Evolutionary conservation across 1,140 invertebrate species (phyloP).

Genomic region (Ostrea edulis): DNA sequence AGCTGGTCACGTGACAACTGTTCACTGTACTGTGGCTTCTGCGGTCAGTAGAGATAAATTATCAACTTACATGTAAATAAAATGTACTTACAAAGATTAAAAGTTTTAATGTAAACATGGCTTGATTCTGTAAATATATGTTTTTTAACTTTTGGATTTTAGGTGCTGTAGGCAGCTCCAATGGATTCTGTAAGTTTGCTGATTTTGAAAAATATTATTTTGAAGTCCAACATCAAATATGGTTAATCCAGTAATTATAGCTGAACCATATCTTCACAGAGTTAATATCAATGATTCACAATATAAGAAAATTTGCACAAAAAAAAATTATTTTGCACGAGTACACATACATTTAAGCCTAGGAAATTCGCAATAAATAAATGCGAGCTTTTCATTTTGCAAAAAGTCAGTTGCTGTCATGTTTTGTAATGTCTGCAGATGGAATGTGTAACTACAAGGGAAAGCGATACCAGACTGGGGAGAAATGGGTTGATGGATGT

Average conservation of each 20-base stretch:
- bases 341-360: no score
- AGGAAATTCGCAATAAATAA: no score
- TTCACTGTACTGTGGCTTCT: conserved; percentile 64
- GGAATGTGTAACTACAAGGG: conserved; percentile 62
- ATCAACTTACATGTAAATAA: no score
- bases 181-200: conserved; percentile 51
- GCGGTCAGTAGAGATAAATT: conserved; percentile 51
- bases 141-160: conserved; percentile 9
- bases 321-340: no score
- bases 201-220: background rate
- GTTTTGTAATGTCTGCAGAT: conserved; percentile 41
- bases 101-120: background rate
- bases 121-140: background rate
- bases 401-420: background rate
- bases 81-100: background rate
- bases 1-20: conserved; percentile 65
- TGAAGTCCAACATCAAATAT: background rate
- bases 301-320: no score
- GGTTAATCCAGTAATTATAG: no score
- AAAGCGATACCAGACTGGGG: conserved; percentile 54
- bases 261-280: no score
- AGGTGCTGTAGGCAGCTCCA: conserved; percentile 25
- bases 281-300: no score
- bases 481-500: conserved; percentile 66
- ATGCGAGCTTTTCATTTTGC: no score